Percentiles rank a stretch among this genome's conserved stretches.
Conservation (phyloP, 2,797 vertebrate genomes). For the Halcyon leucocephala region DNA sequence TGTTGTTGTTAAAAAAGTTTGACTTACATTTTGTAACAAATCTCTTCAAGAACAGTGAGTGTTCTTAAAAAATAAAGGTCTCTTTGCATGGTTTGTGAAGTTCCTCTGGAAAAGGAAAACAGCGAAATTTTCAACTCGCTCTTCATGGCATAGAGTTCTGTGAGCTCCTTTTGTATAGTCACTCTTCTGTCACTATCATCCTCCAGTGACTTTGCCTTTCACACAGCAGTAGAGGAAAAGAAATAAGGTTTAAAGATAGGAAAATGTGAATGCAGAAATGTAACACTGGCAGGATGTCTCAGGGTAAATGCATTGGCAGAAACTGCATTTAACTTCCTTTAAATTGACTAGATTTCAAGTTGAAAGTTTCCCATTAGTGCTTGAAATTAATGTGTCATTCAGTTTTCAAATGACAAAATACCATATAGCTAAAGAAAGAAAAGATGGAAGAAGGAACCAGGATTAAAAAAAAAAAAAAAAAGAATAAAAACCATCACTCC, state of each 20-base stretch:
- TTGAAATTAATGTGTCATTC: constrained; percentile 70
- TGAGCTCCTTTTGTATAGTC: constrained; percentile 22
- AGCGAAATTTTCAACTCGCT: not conserved
- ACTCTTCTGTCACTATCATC: constrained; percentile 36
- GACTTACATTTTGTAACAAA: not conserved
- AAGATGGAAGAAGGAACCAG: not conserved
- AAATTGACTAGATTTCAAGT: constrained; percentile 58
- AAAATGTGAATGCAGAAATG: constrained; percentile 41
- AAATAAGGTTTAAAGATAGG: not conserved
- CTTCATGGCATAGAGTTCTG: not conserved
- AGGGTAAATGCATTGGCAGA: constrained; percentile 37
- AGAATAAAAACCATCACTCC: constrained; percentile 6
- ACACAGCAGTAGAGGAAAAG: not conserved
- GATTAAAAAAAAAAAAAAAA: not conserved
- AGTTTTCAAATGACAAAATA: constrained; percentile 61
- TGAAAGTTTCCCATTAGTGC: constrained; percentile 67
- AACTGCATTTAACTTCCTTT: constrained; percentile 52
- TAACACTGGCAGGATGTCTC: constrained; percentile 21
- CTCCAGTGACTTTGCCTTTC: constrained; percentile 54
- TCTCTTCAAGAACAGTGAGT: not conserved
- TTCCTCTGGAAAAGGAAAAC: not conserved
- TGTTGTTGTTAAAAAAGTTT: not conserved
- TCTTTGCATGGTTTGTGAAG: not conserved
- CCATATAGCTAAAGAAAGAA: not conserved
- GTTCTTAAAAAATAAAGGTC: not conserved